phyloP scores from a whole-genome alignment of 2,113 vertebrate genomes.

The Siniperca chuatsi region DNA sequence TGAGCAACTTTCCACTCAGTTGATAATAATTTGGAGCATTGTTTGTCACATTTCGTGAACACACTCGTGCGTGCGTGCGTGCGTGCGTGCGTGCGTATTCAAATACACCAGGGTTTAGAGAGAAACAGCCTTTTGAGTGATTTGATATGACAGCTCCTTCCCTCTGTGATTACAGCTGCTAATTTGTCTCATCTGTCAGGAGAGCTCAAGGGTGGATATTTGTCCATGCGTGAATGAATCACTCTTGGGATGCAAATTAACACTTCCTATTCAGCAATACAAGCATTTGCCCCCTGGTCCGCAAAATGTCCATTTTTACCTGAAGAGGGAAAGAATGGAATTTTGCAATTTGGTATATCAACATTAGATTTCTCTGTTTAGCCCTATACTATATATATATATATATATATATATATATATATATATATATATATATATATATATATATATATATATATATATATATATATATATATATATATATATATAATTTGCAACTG shows the following conservation, averaged over 20 bases:
- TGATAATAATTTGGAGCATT: slow-evolving; percentile 6
- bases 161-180: slow-evolving; percentile 73
- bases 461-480: too few relatives aligned
- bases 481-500: background rate
- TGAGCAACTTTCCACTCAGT: background rate
- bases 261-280: slow-evolving; percentile 43
- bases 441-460: too few relatives aligned
- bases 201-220: slow-evolving; percentile 61
- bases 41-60: background rate
- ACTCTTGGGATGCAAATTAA: slow-evolving; percentile 50
- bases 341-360: background rate
- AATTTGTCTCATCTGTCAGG: slow-evolving; percentile 76
- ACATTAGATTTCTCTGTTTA: background rate
- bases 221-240: slow-evolving; percentile 61
- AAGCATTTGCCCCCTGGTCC: slow-evolving; percentile 43
- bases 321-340: slow-evolving; percentile 12
- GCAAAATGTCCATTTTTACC: slow-evolving; percentile 40
- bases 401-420: too few relatives aligned
- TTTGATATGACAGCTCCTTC: slow-evolving; percentile 68
- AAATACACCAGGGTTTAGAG: slow-evolving; percentile 16
- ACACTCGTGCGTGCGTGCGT: background rate
- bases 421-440: too few relatives aligned
- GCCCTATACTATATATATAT: background rate
- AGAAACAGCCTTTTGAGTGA: slow-evolving; percentile 44
- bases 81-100: background rate